Evolutionary conservation across 2,113 vertebrate species (phyloP), one percentile per base, ranked within the genome.

Genomic region (Amphiprion percula): DNA sequence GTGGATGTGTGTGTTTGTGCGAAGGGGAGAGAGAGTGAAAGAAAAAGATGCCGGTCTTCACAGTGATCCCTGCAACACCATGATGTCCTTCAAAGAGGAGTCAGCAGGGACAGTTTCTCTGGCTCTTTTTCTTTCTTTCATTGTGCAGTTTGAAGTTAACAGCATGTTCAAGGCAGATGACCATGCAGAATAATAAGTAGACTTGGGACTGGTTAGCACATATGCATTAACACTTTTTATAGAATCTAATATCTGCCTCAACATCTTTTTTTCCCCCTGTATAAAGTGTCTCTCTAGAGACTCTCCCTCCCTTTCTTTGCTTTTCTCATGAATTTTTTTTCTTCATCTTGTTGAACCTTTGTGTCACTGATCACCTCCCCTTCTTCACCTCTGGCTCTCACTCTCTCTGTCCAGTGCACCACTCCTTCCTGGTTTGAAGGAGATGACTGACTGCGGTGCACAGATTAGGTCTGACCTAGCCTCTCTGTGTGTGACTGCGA

Each of bases 41-140:
- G 8, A 24, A 71, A 68, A 46, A 65, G 19, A 64, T 17, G 56
- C 24, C 67, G 33, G 68, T 69, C 80, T 68, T 58, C 55, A 44
- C 54, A 69, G 64, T 44, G 64, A 85, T 68, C 70, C 55, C 21
- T 54, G 58, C 69, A 67, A 54, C 61, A 60, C 60, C 37, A 54
- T 23, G 2, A 50, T 50, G 80, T 80, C 76, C 67, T 77, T 78
- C 75, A 74, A 73, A 81, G 33, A 72, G 12, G 23, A 81, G 68
- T 23, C 76, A 62, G 26, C 41, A 54, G 68, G 54, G 50, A 82
- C 1, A 8, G 12, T 64, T 58, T 49, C 49, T 80, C 15, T 5
- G 4, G 37, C 21, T 69, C 5, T 41, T 56, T 28, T 68, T 21
- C 24, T 37, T 60, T 62, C 41, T 41, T 67, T 77, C 21, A 63